These are phyloP conservation scores for Hetaerina americana DNA, from an alignment of 1,140 invertebrate species.

Conservation along the genomic window DNA sequence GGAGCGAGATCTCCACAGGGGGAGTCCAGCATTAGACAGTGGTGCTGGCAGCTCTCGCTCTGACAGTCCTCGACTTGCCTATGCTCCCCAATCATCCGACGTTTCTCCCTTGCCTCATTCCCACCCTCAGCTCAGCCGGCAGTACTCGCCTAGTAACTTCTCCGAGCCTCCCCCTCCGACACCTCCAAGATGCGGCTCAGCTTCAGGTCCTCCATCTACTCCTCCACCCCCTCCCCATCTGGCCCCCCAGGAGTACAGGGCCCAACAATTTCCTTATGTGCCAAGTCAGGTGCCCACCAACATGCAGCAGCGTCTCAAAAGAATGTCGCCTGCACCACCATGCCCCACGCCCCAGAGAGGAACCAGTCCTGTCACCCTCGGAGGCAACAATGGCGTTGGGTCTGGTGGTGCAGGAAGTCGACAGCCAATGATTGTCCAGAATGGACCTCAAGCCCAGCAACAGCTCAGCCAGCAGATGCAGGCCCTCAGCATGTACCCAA, in stretches of 20 bases:
- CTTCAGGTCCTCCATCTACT: slow-evolving; percentile 34
- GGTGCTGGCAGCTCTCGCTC: slow-evolving; percentile 76
- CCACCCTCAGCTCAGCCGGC: slow-evolving; percentile 34
- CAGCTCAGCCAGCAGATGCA: slow-evolving; percentile 77
- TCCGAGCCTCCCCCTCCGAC: slow-evolving; percentile 30
- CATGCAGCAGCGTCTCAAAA: slow-evolving; percentile 70
- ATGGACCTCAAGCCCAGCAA: slow-evolving; percentile 67
- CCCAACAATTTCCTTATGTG: slow-evolving; percentile 28
- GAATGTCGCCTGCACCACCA: slow-evolving; percentile 64
- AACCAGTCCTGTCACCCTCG: slow-evolving; percentile 57
- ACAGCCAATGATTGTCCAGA: slow-evolving; percentile 68
- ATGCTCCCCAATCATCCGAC: slow-evolving; percentile 5
- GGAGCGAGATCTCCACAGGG: slow-evolving; percentile 63
- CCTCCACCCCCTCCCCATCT: slow-evolving; percentile 63
- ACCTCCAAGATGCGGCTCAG: slow-evolving; percentile 36
- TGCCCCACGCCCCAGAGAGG: slow-evolving; percentile 42
- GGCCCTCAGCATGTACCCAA: slow-evolving; percentile 64
- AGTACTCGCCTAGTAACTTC: slow-evolving; percentile 52
- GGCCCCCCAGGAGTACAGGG: slow-evolving; percentile 44
- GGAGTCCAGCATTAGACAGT: slow-evolving; percentile 74
- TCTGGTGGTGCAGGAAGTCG: slow-evolving; percentile 26
- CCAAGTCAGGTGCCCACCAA: slow-evolving; percentile 41
- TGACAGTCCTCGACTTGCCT: slow-evolving; percentile 54
- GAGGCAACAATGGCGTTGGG: slow-evolving; percentile 25
- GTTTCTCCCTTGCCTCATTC: slow-evolving; percentile 19